Conservation (phyloP, 2,797 vertebrate genomes). For the Acanthurus lineatus region DNA sequence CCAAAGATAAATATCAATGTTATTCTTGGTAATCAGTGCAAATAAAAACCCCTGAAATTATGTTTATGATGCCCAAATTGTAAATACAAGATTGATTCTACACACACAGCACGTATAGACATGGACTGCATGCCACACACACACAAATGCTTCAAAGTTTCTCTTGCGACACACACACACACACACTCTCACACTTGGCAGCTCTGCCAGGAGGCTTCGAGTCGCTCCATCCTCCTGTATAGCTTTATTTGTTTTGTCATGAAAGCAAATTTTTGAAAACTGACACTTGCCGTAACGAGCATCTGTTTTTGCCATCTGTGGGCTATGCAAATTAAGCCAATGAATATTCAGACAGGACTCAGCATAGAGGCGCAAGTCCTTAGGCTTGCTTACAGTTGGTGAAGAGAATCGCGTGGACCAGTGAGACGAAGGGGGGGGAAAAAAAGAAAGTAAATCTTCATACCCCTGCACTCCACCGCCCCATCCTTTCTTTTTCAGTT, state of each 20-base stretch:
- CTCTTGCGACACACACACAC: slow-evolving; percentile 31
- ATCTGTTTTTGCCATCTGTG: slow-evolving; percentile 86
- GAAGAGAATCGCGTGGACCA: slow-evolving; percentile 63
- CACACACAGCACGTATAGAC: background rate
- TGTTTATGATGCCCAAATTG: slow-evolving; percentile 14
- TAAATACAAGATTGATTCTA: slow-evolving; percentile 12
- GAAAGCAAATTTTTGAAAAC: slow-evolving; percentile 83
- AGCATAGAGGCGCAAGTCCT: slow-evolving; percentile 78
- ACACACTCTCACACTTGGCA: slow-evolving; percentile 57
- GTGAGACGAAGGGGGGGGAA: slow-evolving; percentile 18
- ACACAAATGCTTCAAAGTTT: slow-evolving; percentile 60
- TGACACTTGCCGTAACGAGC: slow-evolving; percentile 82
- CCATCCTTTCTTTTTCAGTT: slow-evolving; percentile 50
- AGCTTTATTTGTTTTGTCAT: slow-evolving; percentile 87
- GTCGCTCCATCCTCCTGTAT: slow-evolving; percentile 79
- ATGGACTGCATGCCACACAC: slow-evolving; percentile 11
- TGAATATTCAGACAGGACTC: slow-evolving; percentile 87
- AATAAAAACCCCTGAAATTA: slow-evolving; percentile 15
- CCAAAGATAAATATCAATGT: background rate
- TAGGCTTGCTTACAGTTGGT: slow-evolving; percentile 71
- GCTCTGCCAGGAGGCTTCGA: slow-evolving; percentile 72
- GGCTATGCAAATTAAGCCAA: slow-evolving; percentile 82
- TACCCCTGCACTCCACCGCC: slow-evolving; percentile 38
- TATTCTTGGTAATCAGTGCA: slow-evolving; percentile 5
- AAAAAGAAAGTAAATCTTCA: slow-evolving; percentile 66